Conservation (phyloP, 1,140 invertebrate genomes). For the Calliphora vicina region DNA sequence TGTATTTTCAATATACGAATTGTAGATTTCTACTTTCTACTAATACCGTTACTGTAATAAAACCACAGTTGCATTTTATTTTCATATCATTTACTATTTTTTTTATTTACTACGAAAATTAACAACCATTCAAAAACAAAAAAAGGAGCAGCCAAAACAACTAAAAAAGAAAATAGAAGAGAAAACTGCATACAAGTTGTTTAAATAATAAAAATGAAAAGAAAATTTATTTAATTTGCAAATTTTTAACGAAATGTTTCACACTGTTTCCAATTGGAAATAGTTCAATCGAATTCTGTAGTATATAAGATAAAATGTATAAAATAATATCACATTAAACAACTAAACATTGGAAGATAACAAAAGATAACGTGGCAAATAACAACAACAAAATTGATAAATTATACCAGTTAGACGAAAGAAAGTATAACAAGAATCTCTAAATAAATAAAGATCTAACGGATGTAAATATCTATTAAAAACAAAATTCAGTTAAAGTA, state of each 20-base stretch:
- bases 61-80: too few species aligned
- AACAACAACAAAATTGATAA: not conserved
- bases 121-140: not conserved
- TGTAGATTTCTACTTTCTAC: too few species aligned
- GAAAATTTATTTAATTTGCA: not conserved
- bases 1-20: too few species aligned
- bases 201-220: not conserved
- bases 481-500: not conserved
- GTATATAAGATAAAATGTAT: not conserved
- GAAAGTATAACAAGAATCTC: not conserved
- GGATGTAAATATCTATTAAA: not conserved
- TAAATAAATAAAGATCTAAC: not conserved
- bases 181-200: not conserved
- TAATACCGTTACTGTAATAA: not conserved
- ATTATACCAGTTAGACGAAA: not conserved
- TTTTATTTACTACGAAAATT: too few species aligned
- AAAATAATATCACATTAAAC: not conserved
- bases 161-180: not conserved
- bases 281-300: not conserved
- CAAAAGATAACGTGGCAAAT: conserved; percentile 8
- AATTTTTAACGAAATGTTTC: not conserved
- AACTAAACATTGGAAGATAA: not conserved
- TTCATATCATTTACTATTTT: too few species aligned
- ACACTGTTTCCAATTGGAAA: not conserved
- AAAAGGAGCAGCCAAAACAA: not conserved